phyloP scores from a whole-genome alignment of 1,140 invertebrate genomes.

The Trachymyrmex cornetzi region DNA sequence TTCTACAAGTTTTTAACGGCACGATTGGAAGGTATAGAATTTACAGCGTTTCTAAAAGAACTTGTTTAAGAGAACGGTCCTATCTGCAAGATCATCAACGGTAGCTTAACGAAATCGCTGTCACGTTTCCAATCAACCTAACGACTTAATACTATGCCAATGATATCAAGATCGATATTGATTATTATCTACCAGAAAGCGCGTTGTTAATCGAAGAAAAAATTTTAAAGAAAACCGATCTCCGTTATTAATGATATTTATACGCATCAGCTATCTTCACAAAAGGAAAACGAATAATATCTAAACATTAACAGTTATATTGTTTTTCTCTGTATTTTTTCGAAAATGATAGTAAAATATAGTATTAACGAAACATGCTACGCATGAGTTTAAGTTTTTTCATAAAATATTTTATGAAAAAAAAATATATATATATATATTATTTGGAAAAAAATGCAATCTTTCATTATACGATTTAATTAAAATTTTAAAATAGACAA shows the following conservation, averaged over 20 bases:
- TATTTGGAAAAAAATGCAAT: not conserved
- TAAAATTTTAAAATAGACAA: not conserved
- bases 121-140: slow-evolving; percentile 71
- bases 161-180: slow-evolving; percentile 59
- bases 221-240: slow-evolving; percentile 30
- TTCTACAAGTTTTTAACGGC: not conserved
- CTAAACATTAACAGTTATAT: not conserved
- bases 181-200: slow-evolving; percentile 64
- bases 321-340: not conserved
- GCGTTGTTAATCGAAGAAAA: not conserved
- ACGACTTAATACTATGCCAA: slow-evolving; percentile 71
- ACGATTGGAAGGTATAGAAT: not conserved
- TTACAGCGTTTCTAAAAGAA: not conserved
- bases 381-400: not conserved
- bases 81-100: slow-evolving; percentile 51
- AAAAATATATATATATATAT: not conserved
- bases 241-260: slow-evolving; percentile 1
- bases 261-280: not conserved
- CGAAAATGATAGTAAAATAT: not conserved
- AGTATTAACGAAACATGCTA: not conserved
- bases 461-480: not conserved
- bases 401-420: not conserved
- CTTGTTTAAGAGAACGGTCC: not conserved
- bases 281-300: not conserved
- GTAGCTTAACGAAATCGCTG: slow-evolving; percentile 72